A percentile compares a stretch with the other conserved stretches of the same genome.
Evolutionary conservation across 2,797 vertebrate species (phyloP).

Genomic region (Melanotaenia pygmaea): DNA sequence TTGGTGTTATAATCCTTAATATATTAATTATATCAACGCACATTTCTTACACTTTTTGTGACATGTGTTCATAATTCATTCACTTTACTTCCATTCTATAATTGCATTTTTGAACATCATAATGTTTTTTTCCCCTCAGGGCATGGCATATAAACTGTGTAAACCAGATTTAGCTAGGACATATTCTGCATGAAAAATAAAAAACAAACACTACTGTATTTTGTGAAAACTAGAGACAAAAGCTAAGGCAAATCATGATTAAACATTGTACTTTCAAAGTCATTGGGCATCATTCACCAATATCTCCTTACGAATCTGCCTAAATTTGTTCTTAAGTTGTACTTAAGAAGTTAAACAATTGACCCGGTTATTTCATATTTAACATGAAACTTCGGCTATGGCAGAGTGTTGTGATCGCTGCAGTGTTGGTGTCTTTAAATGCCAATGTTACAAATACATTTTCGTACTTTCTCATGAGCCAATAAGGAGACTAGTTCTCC

Average conservation of each 20-base stretch:
- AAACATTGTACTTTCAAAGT: constrained; percentile 1
- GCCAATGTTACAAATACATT: no score
- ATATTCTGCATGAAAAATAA: neutral
- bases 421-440: no score
- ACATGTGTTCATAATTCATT: neutral
- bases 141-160: neutral
- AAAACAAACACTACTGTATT: neutral
- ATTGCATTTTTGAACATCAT: neutral
- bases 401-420: no score
- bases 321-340: no score
- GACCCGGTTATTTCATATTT: no score
- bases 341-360: no score
- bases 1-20: constrained; percentile 29
- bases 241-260: neutral
- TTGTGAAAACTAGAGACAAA: neutral
- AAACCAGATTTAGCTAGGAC: neutral
- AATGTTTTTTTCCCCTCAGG: neutral
- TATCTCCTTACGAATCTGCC: no score
- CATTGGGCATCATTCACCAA: constrained; percentile 3
- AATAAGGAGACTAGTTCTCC: no score
- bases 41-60: constrained; percentile 5
- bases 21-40: constrained; percentile 32
- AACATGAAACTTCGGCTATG: no score
- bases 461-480: no score
- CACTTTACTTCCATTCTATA: neutral